Conservation (phyloP, 2,113 vertebrate genomes). For the Entomyzon cyanotis region DNA sequence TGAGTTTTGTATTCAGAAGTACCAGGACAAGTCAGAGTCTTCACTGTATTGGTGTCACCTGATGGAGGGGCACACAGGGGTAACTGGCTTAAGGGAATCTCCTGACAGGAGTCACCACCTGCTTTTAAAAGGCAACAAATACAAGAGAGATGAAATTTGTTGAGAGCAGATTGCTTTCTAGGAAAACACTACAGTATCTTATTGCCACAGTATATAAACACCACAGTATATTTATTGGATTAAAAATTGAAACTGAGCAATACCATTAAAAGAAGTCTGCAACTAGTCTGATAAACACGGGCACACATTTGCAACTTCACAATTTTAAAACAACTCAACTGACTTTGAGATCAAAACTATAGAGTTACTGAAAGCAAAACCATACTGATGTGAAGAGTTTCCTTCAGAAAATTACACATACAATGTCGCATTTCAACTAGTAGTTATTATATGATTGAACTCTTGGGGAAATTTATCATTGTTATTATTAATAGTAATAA, state of each 20-base stretch:
- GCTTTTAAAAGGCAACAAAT: neutral
- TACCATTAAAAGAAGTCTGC: neutral
- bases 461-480: neutral
- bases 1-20: slow-evolving; percentile 78
- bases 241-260: neutral
- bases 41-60: slow-evolving; percentile 68
- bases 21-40: slow-evolving; percentile 65
- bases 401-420: neutral
- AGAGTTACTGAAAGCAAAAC: neutral
- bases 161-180: neutral
- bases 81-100: slow-evolving; percentile 85
- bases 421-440: neutral
- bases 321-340: neutral
- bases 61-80: slow-evolving; percentile 73
- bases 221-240: neutral
- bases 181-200: neutral
- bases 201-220: neutral
- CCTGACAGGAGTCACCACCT: slow-evolving; percentile 80
- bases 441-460: neutral
- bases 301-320: neutral
- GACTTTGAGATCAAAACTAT: neutral
- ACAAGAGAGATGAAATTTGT: neutral
- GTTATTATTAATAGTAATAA: neutral
- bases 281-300: neutral
- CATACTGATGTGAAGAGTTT: neutral